Evolutionary conservation across 2,888 invertebrate genomes (phyloP).

Genomic region (Habrosyne pyritoides): DNA sequence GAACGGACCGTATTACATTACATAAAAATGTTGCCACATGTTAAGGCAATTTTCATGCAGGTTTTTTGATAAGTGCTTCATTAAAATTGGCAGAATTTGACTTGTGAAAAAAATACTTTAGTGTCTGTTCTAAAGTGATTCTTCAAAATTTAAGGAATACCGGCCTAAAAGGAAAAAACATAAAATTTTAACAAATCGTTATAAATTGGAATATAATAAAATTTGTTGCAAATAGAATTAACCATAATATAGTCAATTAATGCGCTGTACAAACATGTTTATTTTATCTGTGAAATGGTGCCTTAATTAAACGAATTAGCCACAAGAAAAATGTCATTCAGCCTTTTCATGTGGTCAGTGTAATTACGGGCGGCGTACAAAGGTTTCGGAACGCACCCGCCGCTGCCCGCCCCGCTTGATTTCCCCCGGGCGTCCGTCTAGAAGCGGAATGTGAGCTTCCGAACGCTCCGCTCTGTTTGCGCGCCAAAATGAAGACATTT

Average conservation of each 20-base stretch:
- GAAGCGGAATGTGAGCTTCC: constrained; percentile 24
- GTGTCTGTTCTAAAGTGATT: background rate
- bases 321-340: constrained; percentile 28
- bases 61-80: constrained; percentile 1
- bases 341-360: constrained; percentile 28
- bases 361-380: constrained; percentile 32
- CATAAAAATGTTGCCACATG: background rate
- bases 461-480: constrained; percentile 30
- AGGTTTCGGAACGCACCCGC: constrained; percentile 27
- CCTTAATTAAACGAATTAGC: constrained; percentile 30
- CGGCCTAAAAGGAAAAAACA: no score
- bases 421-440: constrained; percentile 24
- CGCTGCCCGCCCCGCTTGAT: constrained; percentile 21
- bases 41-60: background rate
- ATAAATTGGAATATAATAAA: no score
- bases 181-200: no score
- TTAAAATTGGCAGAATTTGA: background rate
- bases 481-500: constrained; percentile 28
- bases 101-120: background rate
- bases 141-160: no score
- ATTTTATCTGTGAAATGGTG: constrained; percentile 18
- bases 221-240: constrained; percentile 5
- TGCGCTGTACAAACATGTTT: constrained; percentile 13
- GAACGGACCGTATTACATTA: constrained; percentile 28
- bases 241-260: constrained; percentile 13